phyloP scores from a whole-genome alignment of 1,140 invertebrate genomes.

The Penaeus chinensis region DNA sequence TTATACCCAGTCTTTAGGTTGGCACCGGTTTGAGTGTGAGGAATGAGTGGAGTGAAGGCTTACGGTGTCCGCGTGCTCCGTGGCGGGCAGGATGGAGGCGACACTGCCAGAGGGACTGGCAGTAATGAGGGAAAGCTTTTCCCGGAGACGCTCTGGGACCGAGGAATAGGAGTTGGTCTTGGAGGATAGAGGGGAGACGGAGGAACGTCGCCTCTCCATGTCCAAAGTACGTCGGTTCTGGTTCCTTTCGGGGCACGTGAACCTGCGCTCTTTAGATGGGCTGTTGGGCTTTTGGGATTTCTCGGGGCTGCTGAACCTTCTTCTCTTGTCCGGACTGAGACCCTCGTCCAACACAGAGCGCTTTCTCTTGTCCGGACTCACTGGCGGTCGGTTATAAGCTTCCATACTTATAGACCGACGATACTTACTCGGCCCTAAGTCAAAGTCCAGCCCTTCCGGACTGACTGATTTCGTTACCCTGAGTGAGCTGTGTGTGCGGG shows the following conservation, averaged over 20 bases:
- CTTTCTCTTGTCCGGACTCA: slow-evolving; percentile 63
- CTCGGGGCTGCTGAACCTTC: slow-evolving; percentile 63
- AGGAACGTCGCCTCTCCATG: slow-evolving; percentile 38
- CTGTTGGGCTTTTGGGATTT: slow-evolving; percentile 43
- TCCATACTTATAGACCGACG: slow-evolving; percentile 63
- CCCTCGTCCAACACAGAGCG: slow-evolving; percentile 61
- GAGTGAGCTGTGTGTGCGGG: slow-evolving; percentile 61
- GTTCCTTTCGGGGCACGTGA: slow-evolving; percentile 31
- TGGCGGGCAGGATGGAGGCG: slow-evolving; percentile 58
- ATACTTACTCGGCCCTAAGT: slow-evolving; percentile 60
- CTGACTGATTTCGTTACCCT: slow-evolving; percentile 63
- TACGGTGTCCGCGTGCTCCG: slow-evolving; percentile 54
- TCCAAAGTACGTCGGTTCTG: slow-evolving; percentile 38
- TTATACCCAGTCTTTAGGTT: slow-evolving; percentile 58
- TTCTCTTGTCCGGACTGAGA: slow-evolving; percentile 53
- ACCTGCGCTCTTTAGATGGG: slow-evolving; percentile 36
- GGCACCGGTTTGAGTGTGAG: slow-evolving; percentile 39
- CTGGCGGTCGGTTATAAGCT: slow-evolving; percentile 55
- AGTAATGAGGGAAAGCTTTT: slow-evolving; percentile 61
- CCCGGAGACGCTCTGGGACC: slow-evolving; percentile 56
- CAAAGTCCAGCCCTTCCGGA: slow-evolving; percentile 59
- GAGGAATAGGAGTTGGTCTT: slow-evolving; percentile 58
- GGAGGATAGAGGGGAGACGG: slow-evolving; percentile 49
- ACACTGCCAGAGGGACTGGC: slow-evolving; percentile 58
- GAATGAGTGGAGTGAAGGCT: slow-evolving; percentile 57